phyloP scores from a whole-genome alignment of 2,113 vertebrate genomes.

The Channa argus region DNA sequence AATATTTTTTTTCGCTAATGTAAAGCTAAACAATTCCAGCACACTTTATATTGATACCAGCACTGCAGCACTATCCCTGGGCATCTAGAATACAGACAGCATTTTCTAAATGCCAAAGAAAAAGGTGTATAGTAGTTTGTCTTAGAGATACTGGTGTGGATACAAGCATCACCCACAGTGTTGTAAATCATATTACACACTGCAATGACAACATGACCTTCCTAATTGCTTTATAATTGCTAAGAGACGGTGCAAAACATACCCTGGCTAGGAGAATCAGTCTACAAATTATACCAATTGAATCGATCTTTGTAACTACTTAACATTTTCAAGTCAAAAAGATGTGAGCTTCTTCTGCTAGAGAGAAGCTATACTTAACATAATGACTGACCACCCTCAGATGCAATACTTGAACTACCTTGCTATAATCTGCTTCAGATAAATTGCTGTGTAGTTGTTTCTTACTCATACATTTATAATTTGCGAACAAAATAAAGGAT shows the following conservation, averaged over 20 bases:
- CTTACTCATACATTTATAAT: no score
- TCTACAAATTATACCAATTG: conserved; percentile 28
- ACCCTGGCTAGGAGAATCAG: conserved; percentile 1
- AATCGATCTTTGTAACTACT: conserved; percentile 1
- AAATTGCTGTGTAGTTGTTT: no score
- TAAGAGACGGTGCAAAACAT: conserved; percentile 16
- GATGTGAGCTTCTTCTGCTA: no score
- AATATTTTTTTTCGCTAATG: no score
- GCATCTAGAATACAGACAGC: neutral
- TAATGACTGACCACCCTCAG: no score
- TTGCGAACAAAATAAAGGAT: no score
- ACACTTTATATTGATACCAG: neutral
- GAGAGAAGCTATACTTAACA: no score
- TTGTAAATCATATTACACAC: conserved; percentile 25
- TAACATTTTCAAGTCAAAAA: conserved; percentile 2
- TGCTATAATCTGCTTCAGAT: no score
- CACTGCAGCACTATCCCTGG: neutral
- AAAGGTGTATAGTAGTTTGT: neutral
- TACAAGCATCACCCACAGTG: conserved; percentile 8
- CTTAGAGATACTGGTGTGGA: neutral
- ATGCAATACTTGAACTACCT: no score
- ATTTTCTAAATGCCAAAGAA: conserved; percentile 11
- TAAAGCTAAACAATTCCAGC: neutral
- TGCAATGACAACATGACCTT: conserved; percentile 12
- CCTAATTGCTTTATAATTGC: conserved; percentile 20